Evolutionary conservation across 2,888 invertebrate genomes (phyloP).

Genomic region (Bellardia pandia): DNA sequence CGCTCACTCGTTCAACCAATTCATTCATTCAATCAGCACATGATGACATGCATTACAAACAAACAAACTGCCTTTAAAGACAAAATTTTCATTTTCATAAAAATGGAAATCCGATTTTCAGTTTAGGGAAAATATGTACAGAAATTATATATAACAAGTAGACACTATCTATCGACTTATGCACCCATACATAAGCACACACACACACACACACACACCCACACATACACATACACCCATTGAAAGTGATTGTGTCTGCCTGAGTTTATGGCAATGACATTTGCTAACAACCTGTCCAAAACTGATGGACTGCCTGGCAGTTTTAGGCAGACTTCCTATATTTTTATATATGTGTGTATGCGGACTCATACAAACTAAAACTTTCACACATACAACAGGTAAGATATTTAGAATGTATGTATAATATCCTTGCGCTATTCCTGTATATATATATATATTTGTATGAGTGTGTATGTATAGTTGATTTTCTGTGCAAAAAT

Average conservation of each 20-base stretch:
- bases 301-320: constrained; percentile 66
- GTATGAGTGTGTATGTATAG: not conserved
- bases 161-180: constrained; percentile 48
- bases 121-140: constrained; percentile 36
- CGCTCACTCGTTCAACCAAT: constrained; percentile 21
- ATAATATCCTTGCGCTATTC: constrained; percentile 2
- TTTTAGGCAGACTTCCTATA: constrained; percentile 39
- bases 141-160: constrained; percentile 46
- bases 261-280: constrained; percentile 57
- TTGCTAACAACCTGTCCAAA: constrained; percentile 71
- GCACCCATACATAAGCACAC: constrained; percentile 4
- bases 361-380: not conserved
- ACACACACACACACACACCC: not conserved
- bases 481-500: constrained; percentile 66
- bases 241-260: not conserved
- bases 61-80: constrained; percentile 50
- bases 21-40: constrained; percentile 57
- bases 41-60: constrained; percentile 49
- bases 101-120: constrained; percentile 71
- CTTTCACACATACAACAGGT: constrained; percentile 29
- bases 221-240: not conserved
- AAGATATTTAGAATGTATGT: constrained; percentile 2
- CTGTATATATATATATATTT: not conserved
- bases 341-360: not conserved
- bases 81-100: constrained; percentile 42